Evolutionary conservation across 2,797 vertebrate species (phyloP), one percentile per base, ranked within the genome.

Genomic region (Serranus cabrilla): DNA sequence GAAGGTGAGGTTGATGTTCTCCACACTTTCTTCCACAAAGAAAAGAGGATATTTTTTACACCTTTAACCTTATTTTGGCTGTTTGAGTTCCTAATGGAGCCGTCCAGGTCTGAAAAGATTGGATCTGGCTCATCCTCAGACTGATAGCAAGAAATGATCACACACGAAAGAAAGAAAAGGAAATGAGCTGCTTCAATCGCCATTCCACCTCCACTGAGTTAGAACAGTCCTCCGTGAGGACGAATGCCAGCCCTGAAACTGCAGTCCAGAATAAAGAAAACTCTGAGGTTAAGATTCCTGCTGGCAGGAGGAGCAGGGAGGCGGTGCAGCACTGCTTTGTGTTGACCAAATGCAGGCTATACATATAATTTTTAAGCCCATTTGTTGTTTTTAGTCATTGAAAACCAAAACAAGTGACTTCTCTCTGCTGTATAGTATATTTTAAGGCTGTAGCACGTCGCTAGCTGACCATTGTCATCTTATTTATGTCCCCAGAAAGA

Each of bases 161-260:
- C 49, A 56, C 16, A 51, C 66, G 12, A 52, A 37, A 11, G 52
- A 5, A 63, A 54, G 23, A 43, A 69, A 69, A 80, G 57, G 60
- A 90, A 87, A 82, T 61, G 56, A 85, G 71, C 68, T 23, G 43
- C 62, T 77, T 74, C 52, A 50, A 64, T 52, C 64, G 45, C 56
- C 45, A 7, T 52, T 64, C 52, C 25, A 46, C 45, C 58, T 81
- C 31, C 59, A 46, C 2, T 79, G 81, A 87, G 68, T 50, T 72
- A 69, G 47, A 74, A 34, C 77, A 64, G 74, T 54, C 23, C 47
- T 87, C 42, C 43, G 17, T 12, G 64, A 49, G 60, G 77, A 78
- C 2, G 9, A 62, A 55, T 58, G 56, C 62, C 68, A 82, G 76
- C 62, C 27, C 42, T 27, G 31, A 59, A 83, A 60, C 77, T 60